phyloP scores from a whole-genome alignment of 2,888 invertebrate genomes.

The Polydrusus tereticollis region DNA sequence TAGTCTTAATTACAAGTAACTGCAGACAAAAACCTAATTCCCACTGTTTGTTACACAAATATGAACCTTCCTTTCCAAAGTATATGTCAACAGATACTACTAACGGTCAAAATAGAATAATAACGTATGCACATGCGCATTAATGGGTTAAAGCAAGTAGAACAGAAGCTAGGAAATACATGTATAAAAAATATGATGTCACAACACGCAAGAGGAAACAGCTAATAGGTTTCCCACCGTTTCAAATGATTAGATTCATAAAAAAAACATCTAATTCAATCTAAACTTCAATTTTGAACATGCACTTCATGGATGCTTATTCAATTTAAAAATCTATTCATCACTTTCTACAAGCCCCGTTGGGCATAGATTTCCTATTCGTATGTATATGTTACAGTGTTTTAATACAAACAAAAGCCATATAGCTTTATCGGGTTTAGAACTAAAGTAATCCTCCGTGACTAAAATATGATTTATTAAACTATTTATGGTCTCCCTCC shows the following conservation, averaged over 20 bases:
- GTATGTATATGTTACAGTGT: neutral
- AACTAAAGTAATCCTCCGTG: conserved; percentile 22
- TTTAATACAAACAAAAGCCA: neutral
- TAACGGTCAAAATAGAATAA: too few species aligned
- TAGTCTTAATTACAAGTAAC: too few species aligned
- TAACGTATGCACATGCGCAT: too few species aligned
- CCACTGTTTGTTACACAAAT: too few species aligned
- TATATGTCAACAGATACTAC: too few species aligned
- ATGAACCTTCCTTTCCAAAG: too few species aligned
- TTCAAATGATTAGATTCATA: conserved; percentile 7
- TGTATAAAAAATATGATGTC: neutral
- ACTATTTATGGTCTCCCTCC: conserved; percentile 28
- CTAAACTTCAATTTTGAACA: conserved; percentile 16
- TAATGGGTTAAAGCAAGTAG: too few species aligned
- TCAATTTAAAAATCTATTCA: conserved; percentile 15
- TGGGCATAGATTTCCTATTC: neutral
- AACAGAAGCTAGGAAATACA: neutral
- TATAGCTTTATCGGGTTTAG: conserved; percentile 1
- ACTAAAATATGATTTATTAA: conserved; percentile 41
- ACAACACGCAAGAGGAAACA: neutral
- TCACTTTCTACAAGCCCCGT: neutral
- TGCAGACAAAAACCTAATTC: too few species aligned
- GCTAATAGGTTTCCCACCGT: neutral
- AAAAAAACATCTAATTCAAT: conserved; percentile 21
- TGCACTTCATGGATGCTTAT: conserved; percentile 2